A percentile compares a stretch with the other conserved stretches of the same genome.
phyloP scores from a whole-genome alignment of 2,113 vertebrate species.

The Axis porcinus region DNA sequence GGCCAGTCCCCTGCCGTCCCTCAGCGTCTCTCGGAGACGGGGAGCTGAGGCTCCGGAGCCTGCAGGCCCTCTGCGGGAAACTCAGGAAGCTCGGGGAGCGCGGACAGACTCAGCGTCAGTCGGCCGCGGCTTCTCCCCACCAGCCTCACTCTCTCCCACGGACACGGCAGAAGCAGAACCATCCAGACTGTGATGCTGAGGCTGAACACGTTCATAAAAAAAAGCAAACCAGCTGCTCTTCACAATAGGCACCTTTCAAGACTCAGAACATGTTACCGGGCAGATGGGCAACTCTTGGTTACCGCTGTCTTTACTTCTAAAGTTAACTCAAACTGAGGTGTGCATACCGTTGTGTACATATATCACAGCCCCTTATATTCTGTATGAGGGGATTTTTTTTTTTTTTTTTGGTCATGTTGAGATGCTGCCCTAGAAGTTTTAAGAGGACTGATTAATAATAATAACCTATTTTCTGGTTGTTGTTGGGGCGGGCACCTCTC shows the following conservation, averaged over 20 bases:
- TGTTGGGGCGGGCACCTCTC: neutral
- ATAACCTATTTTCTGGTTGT: slow-evolving; percentile 70
- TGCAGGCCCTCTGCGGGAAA: neutral
- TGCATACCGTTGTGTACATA: neutral
- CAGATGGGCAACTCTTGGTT: neutral
- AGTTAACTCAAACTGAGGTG: neutral
- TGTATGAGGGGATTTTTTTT: slow-evolving; percentile 51
- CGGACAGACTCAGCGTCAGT: neutral
- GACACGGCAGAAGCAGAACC: accelerated
- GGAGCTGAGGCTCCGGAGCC: neutral
- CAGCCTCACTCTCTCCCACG: neutral
- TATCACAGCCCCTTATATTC: slow-evolving; percentile 42
- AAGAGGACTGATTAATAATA: neutral
- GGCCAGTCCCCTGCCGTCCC: neutral
- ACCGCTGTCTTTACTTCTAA: neutral
- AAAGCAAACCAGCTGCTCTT: slow-evolving; percentile 60
- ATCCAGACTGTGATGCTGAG: neutral
- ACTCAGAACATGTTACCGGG: neutral
- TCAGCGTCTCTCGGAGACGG: neutral
- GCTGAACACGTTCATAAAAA: neutral
- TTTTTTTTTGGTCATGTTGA: neutral
- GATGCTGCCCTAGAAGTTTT: neutral
- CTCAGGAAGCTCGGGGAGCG: slow-evolving; percentile 23
- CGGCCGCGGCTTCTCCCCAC: neutral
- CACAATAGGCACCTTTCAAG: slow-evolving; percentile 11